Evolutionary conservation across 2,113 vertebrate species (phyloP).

Genomic region (Isurus oxyrinchus): DNA sequence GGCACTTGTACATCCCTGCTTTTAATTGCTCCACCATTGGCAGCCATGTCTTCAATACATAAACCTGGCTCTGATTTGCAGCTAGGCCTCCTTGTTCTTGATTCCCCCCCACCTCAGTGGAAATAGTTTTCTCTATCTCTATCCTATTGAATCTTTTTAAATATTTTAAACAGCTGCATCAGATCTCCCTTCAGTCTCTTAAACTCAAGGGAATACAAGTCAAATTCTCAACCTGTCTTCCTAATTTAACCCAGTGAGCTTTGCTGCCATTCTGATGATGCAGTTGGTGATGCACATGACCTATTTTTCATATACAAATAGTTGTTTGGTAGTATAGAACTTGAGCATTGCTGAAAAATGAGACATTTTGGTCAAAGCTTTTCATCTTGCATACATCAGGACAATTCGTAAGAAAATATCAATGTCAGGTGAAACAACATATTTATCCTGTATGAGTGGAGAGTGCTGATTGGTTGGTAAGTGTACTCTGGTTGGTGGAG

Average conservation of each 20-base stretch:
- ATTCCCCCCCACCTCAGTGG: neutral
- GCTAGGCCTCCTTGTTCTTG: neutral
- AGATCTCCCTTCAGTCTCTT: neutral
- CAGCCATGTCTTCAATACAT: neutral
- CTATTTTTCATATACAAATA: neutral
- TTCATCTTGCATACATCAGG: no score
- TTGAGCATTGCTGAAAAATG: no score
- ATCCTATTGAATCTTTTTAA: neutral
- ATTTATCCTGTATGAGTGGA: no score
- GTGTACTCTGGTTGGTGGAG: no score
- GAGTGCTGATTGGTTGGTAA: no score
- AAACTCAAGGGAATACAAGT: neutral
- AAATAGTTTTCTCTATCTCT: neutral
- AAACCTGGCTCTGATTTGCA: neutral
- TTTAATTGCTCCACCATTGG: neutral
- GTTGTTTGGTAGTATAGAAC: no score
- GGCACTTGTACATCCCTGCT: neutral
- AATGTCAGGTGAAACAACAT: no score
- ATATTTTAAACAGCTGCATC: neutral
- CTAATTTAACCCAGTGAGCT: neutral
- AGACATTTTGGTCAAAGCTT: no score
- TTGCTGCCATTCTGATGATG: neutral
- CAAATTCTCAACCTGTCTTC: neutral
- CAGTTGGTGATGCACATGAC: neutral
- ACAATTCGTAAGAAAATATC: no score